phyloP scores from a whole-genome alignment of 1,140 invertebrate species.

The Eubasilissa regina region DNA sequence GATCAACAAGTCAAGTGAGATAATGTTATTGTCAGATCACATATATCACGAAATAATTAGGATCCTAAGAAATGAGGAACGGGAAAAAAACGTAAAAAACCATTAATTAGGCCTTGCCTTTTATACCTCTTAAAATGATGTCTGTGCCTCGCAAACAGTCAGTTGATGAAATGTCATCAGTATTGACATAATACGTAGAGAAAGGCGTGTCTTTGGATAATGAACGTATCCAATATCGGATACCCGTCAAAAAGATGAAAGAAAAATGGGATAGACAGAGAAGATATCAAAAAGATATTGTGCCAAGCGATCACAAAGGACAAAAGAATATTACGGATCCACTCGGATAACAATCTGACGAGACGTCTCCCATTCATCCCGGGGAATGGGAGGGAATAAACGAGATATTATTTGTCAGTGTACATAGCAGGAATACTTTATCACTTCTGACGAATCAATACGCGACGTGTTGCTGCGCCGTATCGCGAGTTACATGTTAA shows the following conservation, averaged over 20 bases:
- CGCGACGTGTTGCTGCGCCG: neutral
- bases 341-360: slow-evolving; percentile 48
- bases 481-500: neutral
- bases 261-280: slow-evolving; percentile 25
- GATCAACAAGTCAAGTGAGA: too few relatives aligned
- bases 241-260: slow-evolving; percentile 26
- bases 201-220: slow-evolving; percentile 39
- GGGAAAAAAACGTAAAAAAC: too few relatives aligned
- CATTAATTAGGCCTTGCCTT: too few relatives aligned
- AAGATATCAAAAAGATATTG: slow-evolving; percentile 40
- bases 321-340: slow-evolving; percentile 48
- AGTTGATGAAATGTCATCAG: slow-evolving; percentile 37
- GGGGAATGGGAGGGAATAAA: slow-evolving; percentile 38
- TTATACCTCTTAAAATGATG: too few relatives aligned
- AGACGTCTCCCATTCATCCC: slow-evolving; percentile 38
- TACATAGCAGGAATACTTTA: slow-evolving; percentile 42
- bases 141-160: too few relatives aligned
- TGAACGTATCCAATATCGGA: slow-evolving; percentile 32
- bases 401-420: slow-evolving; percentile 48
- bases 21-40: too few relatives aligned
- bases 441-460: slow-evolving; percentile 39
- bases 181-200: slow-evolving; percentile 27
- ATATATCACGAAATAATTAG: too few relatives aligned
- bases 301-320: slow-evolving; percentile 44
- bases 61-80: too few relatives aligned